Evolutionary conservation across 2,888 invertebrate species (phyloP).

Genomic region (Arctia plantaginis): DNA sequence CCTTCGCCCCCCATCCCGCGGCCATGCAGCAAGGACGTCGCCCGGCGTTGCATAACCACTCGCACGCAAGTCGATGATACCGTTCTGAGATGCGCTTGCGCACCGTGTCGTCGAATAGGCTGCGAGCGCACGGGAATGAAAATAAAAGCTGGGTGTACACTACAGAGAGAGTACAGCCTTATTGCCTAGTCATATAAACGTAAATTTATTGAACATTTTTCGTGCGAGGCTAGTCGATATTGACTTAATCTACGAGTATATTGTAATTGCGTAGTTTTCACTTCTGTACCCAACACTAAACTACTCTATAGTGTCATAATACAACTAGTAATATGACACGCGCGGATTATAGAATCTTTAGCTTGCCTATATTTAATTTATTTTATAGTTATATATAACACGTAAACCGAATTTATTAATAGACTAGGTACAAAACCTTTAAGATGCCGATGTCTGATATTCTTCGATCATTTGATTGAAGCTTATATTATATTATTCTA

Average conservation of each 20-base stretch:
- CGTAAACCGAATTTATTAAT: neutral
- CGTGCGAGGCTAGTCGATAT: conserved; percentile 26
- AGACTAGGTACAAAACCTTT: too few species aligned
- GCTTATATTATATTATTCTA: too few species aligned
- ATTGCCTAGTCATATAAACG: conserved; percentile 60
- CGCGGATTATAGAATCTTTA: neutral
- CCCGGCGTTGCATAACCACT: conserved; percentile 80
- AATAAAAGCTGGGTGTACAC: conserved; percentile 63
- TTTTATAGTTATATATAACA: neutral
- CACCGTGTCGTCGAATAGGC: conserved; percentile 46
- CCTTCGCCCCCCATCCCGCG: conserved; percentile 74
- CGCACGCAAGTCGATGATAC: conserved; percentile 76
- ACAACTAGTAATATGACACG: neutral
- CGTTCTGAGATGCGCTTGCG: conserved; percentile 67
- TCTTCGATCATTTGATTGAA: too few species aligned
- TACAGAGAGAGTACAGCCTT: too few species aligned
- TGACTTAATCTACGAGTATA: conserved; percentile 53
- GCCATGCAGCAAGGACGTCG: conserved; percentile 78
- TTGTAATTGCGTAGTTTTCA: conserved; percentile 55
- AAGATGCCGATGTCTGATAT: too few species aligned
- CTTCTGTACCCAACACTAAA: conserved; percentile 33
- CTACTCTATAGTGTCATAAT: neutral
- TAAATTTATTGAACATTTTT: conserved; percentile 53
- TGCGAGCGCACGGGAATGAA: conserved; percentile 60
- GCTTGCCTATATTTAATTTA: neutral